A percentile compares a stretch with the other conserved stretches of the same genome.
These are phyloP conservation scores for Pteromalus puparum DNA, from an alignment of 1,140 invertebrate genomes.

Conservation along the genomic window DNA sequence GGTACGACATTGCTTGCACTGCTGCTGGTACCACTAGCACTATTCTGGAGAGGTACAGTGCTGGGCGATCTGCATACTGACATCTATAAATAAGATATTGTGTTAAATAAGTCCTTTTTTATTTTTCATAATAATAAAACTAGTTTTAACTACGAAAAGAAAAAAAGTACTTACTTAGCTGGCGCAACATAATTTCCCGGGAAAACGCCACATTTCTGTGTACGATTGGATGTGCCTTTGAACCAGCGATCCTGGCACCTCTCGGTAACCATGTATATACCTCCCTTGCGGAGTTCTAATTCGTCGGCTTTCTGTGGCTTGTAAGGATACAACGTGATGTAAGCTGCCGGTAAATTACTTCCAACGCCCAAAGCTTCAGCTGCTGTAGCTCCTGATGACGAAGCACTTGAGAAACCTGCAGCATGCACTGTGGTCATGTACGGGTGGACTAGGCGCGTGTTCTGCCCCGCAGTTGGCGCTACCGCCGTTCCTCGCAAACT, in stretches of 20 bases:
- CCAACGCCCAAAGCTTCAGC: conserved; percentile 45
- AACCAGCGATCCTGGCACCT: conserved; percentile 98
- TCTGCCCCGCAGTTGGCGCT: too few species aligned
- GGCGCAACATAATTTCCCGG: conserved; percentile 96
- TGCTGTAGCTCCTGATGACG: not conserved
- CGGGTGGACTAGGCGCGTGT: too few species aligned
- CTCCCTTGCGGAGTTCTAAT: too few species aligned
- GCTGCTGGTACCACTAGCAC: conserved; percentile 1
- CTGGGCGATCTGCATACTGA: too few species aligned
- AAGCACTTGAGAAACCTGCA: not conserved
- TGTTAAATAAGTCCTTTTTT: too few species aligned
- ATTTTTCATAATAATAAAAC: too few species aligned
- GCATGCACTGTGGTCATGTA: conserved; percentile 45
- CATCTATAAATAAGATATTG: too few species aligned
- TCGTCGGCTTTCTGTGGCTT: too few species aligned
- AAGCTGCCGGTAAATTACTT: too few species aligned
- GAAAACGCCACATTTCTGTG: conserved; percentile 93
- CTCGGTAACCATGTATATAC: conserved; percentile 84
- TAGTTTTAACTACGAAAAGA: not conserved
- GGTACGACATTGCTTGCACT: not conserved
- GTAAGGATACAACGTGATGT: too few species aligned
- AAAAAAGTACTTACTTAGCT: conserved; percentile 75
- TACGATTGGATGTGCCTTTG: conserved; percentile 91
- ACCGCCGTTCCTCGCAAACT: too few species aligned
- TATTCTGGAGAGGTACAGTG: too few species aligned